phyloP scores from a whole-genome alignment of 2,797 vertebrate species.

The Serranus cabrilla region DNA sequence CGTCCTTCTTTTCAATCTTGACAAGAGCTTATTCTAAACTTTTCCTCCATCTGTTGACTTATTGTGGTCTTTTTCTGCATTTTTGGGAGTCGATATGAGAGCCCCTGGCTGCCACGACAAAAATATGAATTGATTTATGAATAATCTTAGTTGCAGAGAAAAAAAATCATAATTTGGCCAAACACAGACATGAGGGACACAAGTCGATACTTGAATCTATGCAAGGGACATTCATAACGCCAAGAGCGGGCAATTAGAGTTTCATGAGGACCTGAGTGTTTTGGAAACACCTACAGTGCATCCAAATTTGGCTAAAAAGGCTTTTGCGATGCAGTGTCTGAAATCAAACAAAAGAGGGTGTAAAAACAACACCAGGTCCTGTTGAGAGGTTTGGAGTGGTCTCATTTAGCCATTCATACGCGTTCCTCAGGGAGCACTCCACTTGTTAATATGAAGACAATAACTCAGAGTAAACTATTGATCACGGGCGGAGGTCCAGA shows the following conservation, averaged over 20 bases:
- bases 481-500: constrained; percentile 75
- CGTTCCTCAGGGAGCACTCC: constrained; percentile 80
- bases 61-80: constrained; percentile 43
- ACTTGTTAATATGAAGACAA: constrained; percentile 84
- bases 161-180: constrained; percentile 57
- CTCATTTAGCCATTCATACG: constrained; percentile 83
- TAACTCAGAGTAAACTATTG: constrained; percentile 84
- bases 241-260: constrained; percentile 74
- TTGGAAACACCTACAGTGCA: constrained; percentile 79
- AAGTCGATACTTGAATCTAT: constrained; percentile 74
- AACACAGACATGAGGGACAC: constrained; percentile 67
- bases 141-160: constrained; percentile 67
- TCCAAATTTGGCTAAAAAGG: constrained; percentile 81
- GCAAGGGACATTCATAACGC: constrained; percentile 72
- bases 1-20: constrained; percentile 16
- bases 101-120: constrained; percentile 59
- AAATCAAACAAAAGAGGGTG: constrained; percentile 76
- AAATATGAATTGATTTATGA: constrained; percentile 76
- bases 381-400: constrained; percentile 77
- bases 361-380: constrained; percentile 80
- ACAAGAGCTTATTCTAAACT: constrained; percentile 39
- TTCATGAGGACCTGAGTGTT: constrained; percentile 75
- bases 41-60: constrained; percentile 51
- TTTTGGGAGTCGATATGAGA: constrained; percentile 62
- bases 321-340: constrained; percentile 75